A percentile compares a stretch with the other conserved stretches of the same genome.
These are phyloP conservation scores for Pyrrhosoma nymphula DNA, from an alignment of 2,888 invertebrate species.

Conservation along the genomic window DNA sequence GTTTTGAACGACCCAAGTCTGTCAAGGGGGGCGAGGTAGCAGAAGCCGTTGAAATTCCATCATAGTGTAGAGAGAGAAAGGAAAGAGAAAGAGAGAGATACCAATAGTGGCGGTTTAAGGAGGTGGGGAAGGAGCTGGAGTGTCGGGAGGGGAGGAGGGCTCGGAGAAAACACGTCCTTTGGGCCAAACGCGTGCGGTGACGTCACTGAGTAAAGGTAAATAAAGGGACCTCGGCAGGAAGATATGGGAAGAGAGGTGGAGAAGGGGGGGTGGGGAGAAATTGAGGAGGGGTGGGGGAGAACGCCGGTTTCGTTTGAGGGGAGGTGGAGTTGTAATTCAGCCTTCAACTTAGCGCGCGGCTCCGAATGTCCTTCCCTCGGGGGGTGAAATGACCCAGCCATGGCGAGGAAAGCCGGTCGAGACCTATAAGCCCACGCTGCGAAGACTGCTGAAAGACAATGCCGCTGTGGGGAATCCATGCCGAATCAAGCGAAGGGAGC, in stretches of 20 bases:
- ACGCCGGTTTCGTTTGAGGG: neutral
- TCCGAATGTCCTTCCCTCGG: constrained; percentile 25
- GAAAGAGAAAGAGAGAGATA: neutral
- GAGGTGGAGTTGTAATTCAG: constrained; percentile 10
- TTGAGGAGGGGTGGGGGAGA: neutral
- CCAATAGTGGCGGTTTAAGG: neutral
- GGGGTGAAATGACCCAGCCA: constrained; percentile 49
- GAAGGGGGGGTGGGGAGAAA: neutral
- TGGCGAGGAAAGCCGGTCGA: neutral
- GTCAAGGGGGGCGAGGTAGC: neutral
- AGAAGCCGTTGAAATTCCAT: constrained; percentile 39
- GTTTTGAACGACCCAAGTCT: neutral
- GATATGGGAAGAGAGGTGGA: neutral
- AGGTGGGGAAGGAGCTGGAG: neutral
- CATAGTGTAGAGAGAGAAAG: neutral
- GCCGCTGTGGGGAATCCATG: neutral
- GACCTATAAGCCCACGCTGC: neutral
- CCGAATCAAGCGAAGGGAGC: neutral
- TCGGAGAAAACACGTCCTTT: neutral
- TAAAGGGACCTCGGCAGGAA: neutral
- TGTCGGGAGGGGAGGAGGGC: neutral
- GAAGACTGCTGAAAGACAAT: neutral
- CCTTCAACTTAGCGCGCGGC: neutral
- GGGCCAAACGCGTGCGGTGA: neutral
- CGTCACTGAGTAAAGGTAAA: constrained; percentile 22